Evolutionary conservation across 2,113 vertebrate species (phyloP), one percentile per base, ranked within the genome.

Genomic region (Myotis brandtii): DNA sequence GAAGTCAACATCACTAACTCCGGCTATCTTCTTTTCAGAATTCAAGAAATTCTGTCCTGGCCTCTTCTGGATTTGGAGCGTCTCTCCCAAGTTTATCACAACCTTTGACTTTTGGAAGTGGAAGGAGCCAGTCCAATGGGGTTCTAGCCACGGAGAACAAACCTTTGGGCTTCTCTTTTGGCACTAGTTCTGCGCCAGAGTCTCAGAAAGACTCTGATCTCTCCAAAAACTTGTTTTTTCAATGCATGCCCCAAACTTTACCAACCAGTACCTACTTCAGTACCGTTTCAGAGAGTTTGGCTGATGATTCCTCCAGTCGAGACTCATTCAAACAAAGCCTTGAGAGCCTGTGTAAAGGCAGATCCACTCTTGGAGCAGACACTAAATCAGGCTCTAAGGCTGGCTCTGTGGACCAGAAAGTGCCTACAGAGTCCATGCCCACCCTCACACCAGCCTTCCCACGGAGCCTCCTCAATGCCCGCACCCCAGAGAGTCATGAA

Each of bases 191-290:
- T 97, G 95, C 97, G 88, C 98, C 98, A 73, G 99, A 99, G 85
- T 90, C 98, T 96, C 98, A 98, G 84, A 99, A 99, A 97, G 99
- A 99, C 96, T 97, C 98, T 90, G 98, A 99, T 97, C 86, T 98
- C 18, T 99, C 99, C 50, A 99, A 99, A 98, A 99, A 99, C 98
- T 98, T 99, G 95, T 99, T 99, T 99, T 99, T 99, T 98, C 99
- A 99, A 89, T 99, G 99, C 97, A 99, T 99, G 99, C 99, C 99
- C 77, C 99, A 99, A 98, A 99, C 98, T 96, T 98, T 99, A 98
- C 98, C 99, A 94, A 98, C 98, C 73, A 99, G 98, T 98, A 99
- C 99, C 98, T 99, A 99, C 98, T 99, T 99, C 96, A 99, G 99
- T 0, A 97, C 99, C 14, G 98, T 99, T 98, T 99, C 99, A 34